Conservation (phyloP, 2,113 vertebrate genomes). For the Chaenogobius annularis region DNA sequence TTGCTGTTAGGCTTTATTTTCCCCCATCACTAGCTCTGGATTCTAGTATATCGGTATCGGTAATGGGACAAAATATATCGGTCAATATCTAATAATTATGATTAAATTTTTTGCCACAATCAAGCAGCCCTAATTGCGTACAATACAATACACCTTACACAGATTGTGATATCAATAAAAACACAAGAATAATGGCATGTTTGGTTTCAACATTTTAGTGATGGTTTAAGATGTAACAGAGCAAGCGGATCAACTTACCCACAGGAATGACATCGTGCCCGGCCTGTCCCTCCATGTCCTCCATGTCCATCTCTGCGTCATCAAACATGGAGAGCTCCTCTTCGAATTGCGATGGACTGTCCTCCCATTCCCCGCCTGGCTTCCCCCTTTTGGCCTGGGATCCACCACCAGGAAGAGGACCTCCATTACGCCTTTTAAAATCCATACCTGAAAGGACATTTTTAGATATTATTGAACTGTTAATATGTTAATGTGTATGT, state of each 20-base stretch:
- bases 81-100: too few species aligned
- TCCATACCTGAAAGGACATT: slow-evolving; percentile 63
- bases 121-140: not conserved
- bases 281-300: slow-evolving; percentile 78
- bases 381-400: slow-evolving; percentile 77
- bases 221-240: not conserved
- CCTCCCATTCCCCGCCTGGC: slow-evolving; percentile 76
- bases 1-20: too few species aligned
- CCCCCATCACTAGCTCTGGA: too few species aligned
- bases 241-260: slow-evolving; percentile 60
- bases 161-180: not conserved
- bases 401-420: slow-evolving; percentile 32
- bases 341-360: slow-evolving; percentile 83
- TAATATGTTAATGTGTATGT: not conserved
- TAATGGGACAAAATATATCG: too few species aligned
- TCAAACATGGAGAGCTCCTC: slow-evolving; percentile 85
- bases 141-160: not conserved
- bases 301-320: slow-evolving; percentile 80
- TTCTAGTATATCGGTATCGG: too few species aligned
- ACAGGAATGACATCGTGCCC: slow-evolving; percentile 78
- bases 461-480: not conserved
- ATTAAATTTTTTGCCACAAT: too few species aligned
- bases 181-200: not conserved
- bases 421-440: slow-evolving; percentile 69
- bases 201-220: not conserved